A percentile compares a stretch with the other conserved stretches of the same genome.
Evolutionary conservation across 2,797 vertebrate genomes (phyloP).

Genomic region (Bradypodion ventrale): DNA sequence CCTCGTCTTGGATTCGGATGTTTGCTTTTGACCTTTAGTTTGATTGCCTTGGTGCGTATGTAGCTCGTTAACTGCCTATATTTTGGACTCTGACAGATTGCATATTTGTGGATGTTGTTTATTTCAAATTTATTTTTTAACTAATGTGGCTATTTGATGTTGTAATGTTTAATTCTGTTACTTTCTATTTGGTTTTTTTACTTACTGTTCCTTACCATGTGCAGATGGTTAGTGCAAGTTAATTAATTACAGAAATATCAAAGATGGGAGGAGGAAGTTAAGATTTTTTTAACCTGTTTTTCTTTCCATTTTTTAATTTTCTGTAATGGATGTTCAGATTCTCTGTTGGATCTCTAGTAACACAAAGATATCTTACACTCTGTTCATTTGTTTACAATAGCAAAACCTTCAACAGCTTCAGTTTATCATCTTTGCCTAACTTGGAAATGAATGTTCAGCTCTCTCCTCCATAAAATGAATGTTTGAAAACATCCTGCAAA

Average conservation of each 20-base stretch:
- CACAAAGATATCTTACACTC: slow-evolving; percentile 46
- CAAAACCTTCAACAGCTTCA: slow-evolving; percentile 53
- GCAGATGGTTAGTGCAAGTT: too few species aligned
- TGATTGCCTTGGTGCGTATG: too few species aligned
- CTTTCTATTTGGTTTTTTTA: not conserved
- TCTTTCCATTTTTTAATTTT: not conserved
- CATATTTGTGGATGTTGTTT: too few species aligned
- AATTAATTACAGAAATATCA: slow-evolving; percentile 11
- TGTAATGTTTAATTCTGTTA: not conserved
- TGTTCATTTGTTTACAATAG: slow-evolving; percentile 58
- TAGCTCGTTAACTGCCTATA: too few species aligned
- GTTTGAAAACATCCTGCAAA: slow-evolving; percentile 50
- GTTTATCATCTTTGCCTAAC: slow-evolving; percentile 15
- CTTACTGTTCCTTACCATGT: not conserved
- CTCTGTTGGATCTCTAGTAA: slow-evolving; percentile 44
- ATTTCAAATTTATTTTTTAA: not conserved
- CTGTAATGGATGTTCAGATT: slow-evolving; percentile 42
- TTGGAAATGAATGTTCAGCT: slow-evolving; percentile 57
- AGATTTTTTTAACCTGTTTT: slow-evolving; percentile 32
- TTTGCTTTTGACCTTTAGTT: too few species aligned
- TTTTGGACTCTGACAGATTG: too few species aligned
- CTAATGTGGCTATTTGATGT: not conserved
- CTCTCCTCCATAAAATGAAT: slow-evolving; percentile 69
- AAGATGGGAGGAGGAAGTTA: slow-evolving; percentile 28
- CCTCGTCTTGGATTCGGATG: too few species aligned